Percentiles rank a stretch among this genome's conserved stretches.
phyloP scores from a whole-genome alignment of 2,888 invertebrate species.

The Carterocephalus palaemon region DNA sequence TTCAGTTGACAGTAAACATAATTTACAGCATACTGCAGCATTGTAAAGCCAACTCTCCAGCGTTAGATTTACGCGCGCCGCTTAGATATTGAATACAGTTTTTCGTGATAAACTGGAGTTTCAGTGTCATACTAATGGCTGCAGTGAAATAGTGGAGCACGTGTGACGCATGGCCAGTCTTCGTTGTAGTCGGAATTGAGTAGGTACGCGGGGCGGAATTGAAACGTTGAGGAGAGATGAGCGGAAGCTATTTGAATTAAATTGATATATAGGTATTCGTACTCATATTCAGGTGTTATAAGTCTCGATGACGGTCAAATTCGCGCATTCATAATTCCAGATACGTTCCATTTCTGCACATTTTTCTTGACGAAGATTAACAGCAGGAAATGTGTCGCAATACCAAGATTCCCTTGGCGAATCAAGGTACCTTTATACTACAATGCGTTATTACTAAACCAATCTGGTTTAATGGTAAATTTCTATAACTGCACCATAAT shows the following conservation, averaged over 20 bases:
- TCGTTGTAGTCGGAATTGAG: conserved; percentile 3
- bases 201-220: conserved; percentile 13
- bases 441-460: conserved; percentile 17
- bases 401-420: too few species aligned
- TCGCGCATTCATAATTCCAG: too few species aligned
- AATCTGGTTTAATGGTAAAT: conserved; percentile 25
- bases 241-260: too few species aligned
- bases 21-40: conserved; percentile 1
- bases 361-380: too few species aligned
- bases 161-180: conserved; percentile 12
- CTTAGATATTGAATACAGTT: conserved; percentile 26
- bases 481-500: conserved; percentile 20
- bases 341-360: too few species aligned
- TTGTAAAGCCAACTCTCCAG: conserved; percentile 2
- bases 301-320: too few species aligned
- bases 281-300: too few species aligned
- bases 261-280: too few species aligned
- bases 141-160: conserved; percentile 15
- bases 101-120: conserved; percentile 25
- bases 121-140: conserved; percentile 22
- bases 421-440: conserved; percentile 20
- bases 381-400: too few species aligned
- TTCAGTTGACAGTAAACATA: not conserved
- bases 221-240: too few species aligned
- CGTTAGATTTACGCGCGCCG: conserved; percentile 19